Evolutionary conservation across 2,797 vertebrate species (phyloP).

Genomic region (Alauda arvensis): DNA sequence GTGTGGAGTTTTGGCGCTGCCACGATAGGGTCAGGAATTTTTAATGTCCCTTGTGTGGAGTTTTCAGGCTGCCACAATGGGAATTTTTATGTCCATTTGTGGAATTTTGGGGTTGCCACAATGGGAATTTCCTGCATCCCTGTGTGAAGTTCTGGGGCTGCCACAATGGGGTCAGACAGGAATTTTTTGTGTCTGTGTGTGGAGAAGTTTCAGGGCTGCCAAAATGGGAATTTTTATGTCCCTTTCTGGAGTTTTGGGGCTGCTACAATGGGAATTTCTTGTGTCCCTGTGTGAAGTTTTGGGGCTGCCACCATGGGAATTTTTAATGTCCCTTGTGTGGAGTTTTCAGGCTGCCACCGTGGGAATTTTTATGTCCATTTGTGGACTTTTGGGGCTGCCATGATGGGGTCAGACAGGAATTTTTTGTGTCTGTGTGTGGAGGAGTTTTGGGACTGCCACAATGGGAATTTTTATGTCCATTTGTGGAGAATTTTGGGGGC

Average conservation of each 20-base stretch:
- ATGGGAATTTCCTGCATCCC: no score
- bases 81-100: rapidly evolving
- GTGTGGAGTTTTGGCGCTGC: background rate
- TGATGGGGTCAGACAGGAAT: no score
- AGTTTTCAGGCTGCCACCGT: background rate
- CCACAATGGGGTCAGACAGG: background rate
- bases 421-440: background rate
- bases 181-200: rapidly evolving
- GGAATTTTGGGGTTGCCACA: background rate
- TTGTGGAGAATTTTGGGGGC: background rate
- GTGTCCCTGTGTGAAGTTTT: background rate
- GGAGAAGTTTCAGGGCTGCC: background rate
- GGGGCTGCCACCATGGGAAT: background rate
- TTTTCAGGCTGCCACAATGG: background rate
- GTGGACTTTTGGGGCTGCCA: background rate
- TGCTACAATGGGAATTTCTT: background rate
- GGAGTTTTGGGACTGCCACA: background rate
- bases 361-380: background rate
- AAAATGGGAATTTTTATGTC: rapidly evolving
- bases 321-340: no score
- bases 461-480: background rate
- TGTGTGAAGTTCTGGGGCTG: background rate
- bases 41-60: background rate
- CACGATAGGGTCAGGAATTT: background rate
- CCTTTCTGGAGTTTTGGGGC: rapidly evolving